These are phyloP conservation scores for Chelonus formosanus DNA, from an alignment of 2,888 invertebrate genomes.

Conservation along the genomic window DNA sequence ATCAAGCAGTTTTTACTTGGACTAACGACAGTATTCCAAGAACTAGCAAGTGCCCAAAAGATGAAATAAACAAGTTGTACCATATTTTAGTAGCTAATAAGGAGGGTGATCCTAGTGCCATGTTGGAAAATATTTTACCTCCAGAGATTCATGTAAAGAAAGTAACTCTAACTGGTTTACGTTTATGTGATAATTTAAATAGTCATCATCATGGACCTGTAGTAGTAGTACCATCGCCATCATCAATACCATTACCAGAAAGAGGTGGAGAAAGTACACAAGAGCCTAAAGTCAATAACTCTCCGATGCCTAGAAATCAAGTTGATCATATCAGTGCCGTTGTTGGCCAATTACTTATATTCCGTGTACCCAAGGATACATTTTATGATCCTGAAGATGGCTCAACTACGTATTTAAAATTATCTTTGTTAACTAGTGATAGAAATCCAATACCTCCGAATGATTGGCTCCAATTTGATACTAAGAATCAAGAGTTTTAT, in stretches of 20 bases:
- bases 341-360: slow-evolving; percentile 82
- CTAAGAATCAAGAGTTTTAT: slow-evolving; percentile 87
- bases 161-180: slow-evolving; percentile 74
- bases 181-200: slow-evolving; percentile 71
- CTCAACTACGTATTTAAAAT: slow-evolving; percentile 75
- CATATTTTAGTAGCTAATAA: slow-evolving; percentile 69
- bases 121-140: slow-evolving; percentile 71
- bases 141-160: slow-evolving; percentile 74
- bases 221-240: slow-evolving; percentile 47
- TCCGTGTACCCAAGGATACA: slow-evolving; percentile 85
- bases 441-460: slow-evolving; percentile 72
- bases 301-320: slow-evolving; percentile 83
- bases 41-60: slow-evolving; percentile 77
- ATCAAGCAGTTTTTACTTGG: slow-evolving; percentile 78
- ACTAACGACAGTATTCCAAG: slow-evolving; percentile 86
- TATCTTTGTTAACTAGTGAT: slow-evolving; percentile 79
- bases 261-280: slow-evolving; percentile 66
- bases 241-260: slow-evolving; percentile 43
- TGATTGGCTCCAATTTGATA: slow-evolving; percentile 91
- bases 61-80: slow-evolving; percentile 75
- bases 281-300: slow-evolving; percentile 71
- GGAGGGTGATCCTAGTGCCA: slow-evolving; percentile 70
- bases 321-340: slow-evolving; percentile 85
- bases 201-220: slow-evolving; percentile 57
- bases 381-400: slow-evolving; percentile 91